Evolutionary conservation across 1,140 invertebrate species (phyloP).

Genomic region (Diprion similis): DNA sequence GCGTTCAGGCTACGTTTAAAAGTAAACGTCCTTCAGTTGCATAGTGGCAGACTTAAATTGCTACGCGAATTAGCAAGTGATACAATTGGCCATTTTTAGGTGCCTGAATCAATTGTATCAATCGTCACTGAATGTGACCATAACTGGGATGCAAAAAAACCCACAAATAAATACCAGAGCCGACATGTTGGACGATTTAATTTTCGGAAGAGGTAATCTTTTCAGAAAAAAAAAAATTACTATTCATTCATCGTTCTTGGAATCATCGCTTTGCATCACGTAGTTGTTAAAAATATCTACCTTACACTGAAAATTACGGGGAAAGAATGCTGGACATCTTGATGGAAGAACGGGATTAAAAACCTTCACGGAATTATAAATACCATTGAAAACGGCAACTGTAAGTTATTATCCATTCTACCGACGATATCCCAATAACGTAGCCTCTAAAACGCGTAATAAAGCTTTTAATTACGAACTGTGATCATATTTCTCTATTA

Average conservation of each 20-base stretch:
- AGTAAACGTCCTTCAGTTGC: not conserved
- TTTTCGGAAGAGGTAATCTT: not conserved
- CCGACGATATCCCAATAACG: not conserved
- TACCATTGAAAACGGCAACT: not conserved
- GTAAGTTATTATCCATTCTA: too few relatives aligned
- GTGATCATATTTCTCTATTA: not conserved
- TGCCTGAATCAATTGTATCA: not conserved
- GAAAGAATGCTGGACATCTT: not conserved
- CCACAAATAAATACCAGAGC: not conserved
- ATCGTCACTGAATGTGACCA: not conserved
- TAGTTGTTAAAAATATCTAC: not conserved
- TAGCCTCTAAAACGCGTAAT: not conserved
- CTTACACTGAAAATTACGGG: not conserved
- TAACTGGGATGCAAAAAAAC: not conserved
- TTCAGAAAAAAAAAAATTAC: not conserved
- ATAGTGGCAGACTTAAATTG: not conserved
- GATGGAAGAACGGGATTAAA: not conserved
- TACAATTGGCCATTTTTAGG: not conserved
- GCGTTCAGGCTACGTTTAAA: too few relatives aligned
- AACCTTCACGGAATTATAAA: not conserved
- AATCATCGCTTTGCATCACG: not conserved
- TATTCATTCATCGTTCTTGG: not conserved
- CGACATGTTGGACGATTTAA: too few relatives aligned
- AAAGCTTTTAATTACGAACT: not conserved
- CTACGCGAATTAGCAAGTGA: not conserved